Evolutionary conservation across 1,140 invertebrate genomes (phyloP), one percentile per base, ranked within the genome.

Genomic region (Belonocnema kinseyi): DNA sequence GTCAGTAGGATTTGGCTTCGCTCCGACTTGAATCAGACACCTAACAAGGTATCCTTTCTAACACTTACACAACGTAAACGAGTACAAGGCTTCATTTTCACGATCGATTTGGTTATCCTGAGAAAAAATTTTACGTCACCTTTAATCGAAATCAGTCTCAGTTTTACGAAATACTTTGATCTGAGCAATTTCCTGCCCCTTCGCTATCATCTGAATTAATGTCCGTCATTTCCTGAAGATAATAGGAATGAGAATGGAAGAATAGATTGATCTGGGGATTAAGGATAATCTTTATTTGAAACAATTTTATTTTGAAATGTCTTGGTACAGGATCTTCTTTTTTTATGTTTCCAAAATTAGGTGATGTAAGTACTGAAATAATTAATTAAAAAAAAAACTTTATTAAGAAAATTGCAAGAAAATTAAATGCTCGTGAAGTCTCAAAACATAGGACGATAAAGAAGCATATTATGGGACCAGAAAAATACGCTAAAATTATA

Each of bases 401-500:
- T 56, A 56, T 16, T 12, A n/a, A n/a, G 19, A 56, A 56, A 16
- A 56, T 56, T 12, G 11, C 19, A 56, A 1, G 14, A 16, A 56
- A 56, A 56, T 56, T 13, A 19, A 1, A 56, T n/a, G 58, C 17
- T 26, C 4, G 21, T 10, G 12, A 21, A 19, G 26, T 61, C 17
- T 1, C 14, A 19, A 66, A 26, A 75, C 26, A 75, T 10, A 40
- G 50, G 58, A 33, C 76, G 79, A 83, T 82, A 73, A 52, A 52
- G 46, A 77, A 82, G 81, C 83, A 82, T 80, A 83, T 85, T 85
- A 82, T 81, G 79, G 50, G 77, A 77, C 77, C 4, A 46, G 61
- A 52, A 78, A 77, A 80, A 82, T 82, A 83, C 79, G 81, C 78
- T 79, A 81, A 79, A 85, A 79, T 85, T 83, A 85, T 77, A 78